Percentiles rank a stretch among this genome's conserved stretches.
Evolutionary conservation across 2,113 vertebrate species (phyloP).

Genomic region (Corapipo altera): DNA sequence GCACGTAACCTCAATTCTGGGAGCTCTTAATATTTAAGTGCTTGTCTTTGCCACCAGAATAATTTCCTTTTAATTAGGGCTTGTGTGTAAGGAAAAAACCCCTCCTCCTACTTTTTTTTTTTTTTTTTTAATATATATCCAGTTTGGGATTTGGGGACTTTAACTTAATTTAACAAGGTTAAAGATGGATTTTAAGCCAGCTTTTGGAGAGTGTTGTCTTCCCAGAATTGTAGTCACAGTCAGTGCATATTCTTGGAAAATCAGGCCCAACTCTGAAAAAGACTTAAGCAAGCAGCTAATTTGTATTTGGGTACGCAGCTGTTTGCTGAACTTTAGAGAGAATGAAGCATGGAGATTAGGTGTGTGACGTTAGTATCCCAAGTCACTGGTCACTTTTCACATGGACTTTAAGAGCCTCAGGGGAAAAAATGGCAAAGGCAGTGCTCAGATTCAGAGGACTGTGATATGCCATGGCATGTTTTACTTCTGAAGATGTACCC

Average conservation of each 20-base stretch:
- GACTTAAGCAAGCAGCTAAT: neutral
- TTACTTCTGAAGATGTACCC: neutral
- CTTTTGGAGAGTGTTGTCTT: neutral
- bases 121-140: neutral
- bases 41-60: slow-evolving; percentile 28
- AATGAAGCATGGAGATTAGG: neutral
- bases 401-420: neutral
- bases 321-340: neutral
- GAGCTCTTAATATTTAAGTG: slow-evolving; percentile 37
- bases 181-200: neutral
- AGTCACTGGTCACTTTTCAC: neutral
- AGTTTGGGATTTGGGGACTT: neutral
- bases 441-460: neutral
- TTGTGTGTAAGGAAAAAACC: neutral
- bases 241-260: neutral
- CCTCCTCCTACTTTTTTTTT: too few species aligned
- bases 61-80: slow-evolving; percentile 15
- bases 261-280: neutral
- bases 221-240: neutral
- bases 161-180: neutral
- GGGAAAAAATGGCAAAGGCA: neutral
- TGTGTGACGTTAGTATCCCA: neutral
- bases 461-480: neutral
- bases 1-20: slow-evolving; percentile 26
- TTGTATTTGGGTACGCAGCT: neutral